Evolutionary conservation across 2,888 invertebrate species (phyloP).

Genomic region (Ecdyonurus torrentis): DNA sequence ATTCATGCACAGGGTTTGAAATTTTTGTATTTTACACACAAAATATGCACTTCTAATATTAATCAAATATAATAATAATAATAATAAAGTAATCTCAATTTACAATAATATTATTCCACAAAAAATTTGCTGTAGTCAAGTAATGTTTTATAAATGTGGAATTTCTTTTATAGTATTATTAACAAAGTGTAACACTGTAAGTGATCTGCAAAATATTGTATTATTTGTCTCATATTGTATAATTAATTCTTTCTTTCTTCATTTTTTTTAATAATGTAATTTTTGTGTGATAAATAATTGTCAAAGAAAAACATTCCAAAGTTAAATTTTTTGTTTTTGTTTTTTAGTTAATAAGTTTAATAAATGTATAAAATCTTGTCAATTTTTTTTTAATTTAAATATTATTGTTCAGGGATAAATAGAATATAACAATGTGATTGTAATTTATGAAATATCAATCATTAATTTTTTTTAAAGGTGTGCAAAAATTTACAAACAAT

Average conservation of each 20-base stretch:
- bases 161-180: too few species aligned
- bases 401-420: not conserved
- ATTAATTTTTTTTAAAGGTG: too few species aligned
- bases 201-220: not conserved
- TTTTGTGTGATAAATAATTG: constrained; percentile 1
- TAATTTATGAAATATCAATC: not conserved
- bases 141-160: too few species aligned
- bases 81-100: too few species aligned
- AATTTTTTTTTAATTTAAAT: not conserved
- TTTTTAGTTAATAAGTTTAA: not conserved
- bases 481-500: too few species aligned
- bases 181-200: too few species aligned
- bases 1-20: too few species aligned
- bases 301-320: constrained; percentile 1
- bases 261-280: not conserved
- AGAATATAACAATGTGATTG: not conserved
- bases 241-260: not conserved
- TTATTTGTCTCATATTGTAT: not conserved
- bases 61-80: too few species aligned
- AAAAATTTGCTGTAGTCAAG: too few species aligned
- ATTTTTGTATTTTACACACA: too few species aligned
- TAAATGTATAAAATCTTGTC: not conserved
- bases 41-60: too few species aligned
- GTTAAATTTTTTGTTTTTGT: not conserved
- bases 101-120: too few species aligned